Evolutionary conservation across 2,797 vertebrate genomes (phyloP).

Genomic region (Coranthus polyacanthus): DNA sequence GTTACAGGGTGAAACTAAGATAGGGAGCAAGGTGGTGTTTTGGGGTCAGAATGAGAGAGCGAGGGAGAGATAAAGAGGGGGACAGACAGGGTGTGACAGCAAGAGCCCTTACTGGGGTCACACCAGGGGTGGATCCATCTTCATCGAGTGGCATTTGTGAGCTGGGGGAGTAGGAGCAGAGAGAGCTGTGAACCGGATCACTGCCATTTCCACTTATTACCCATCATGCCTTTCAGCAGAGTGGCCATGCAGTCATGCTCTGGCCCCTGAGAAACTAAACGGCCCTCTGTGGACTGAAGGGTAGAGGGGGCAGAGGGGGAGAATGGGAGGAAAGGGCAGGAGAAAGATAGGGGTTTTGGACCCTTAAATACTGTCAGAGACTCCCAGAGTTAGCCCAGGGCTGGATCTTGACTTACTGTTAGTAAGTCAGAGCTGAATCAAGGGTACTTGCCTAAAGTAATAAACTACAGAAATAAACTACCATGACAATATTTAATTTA

Average conservation of each 20-base stretch:
- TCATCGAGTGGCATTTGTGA: conserved; percentile 75
- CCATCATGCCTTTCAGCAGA: conserved; percentile 82
- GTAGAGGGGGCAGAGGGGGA: conserved; percentile 45
- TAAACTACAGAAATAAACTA: too few species aligned
- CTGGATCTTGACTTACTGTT: not conserved
- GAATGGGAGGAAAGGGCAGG: conserved; percentile 30
- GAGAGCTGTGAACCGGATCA: conserved; percentile 74
- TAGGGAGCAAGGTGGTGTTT: conserved; percentile 47
- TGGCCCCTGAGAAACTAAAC: conserved; percentile 75
- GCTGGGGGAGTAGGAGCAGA: conserved; percentile 53
- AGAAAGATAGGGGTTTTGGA: conserved; percentile 26
- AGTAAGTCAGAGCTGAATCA: too few species aligned
- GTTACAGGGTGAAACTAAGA: conserved; percentile 33
- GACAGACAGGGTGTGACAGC: conserved; percentile 54
- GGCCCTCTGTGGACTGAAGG: conserved; percentile 67
- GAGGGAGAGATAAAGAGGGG: conserved; percentile 46
- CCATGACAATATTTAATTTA: too few species aligned
- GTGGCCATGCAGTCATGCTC: conserved; percentile 74
- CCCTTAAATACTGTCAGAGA: conserved; percentile 37
- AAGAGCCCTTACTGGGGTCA: conserved; percentile 69
- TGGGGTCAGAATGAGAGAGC: conserved; percentile 55
- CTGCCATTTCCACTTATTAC: conserved; percentile 84
- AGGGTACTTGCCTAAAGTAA: too few species aligned
- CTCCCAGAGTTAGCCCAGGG: conserved; percentile 18
- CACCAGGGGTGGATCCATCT: conserved; percentile 72